phyloP scores from a whole-genome alignment of 2,888 invertebrate genomes.

The Acrocera orbiculus region DNA sequence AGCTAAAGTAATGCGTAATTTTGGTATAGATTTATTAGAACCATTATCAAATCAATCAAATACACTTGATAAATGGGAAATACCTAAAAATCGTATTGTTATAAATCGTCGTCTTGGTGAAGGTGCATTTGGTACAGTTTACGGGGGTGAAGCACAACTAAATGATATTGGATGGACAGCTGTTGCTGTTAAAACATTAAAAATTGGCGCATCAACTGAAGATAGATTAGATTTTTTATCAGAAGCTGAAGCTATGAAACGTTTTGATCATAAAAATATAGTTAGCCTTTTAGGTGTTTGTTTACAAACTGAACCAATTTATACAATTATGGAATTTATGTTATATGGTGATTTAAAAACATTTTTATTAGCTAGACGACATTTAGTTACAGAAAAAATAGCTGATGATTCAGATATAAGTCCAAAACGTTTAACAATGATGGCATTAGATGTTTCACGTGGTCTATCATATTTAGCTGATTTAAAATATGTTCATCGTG shows the following conservation, averaged over 20 bases:
- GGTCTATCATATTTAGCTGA: conserved; percentile 72
- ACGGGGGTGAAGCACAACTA: conserved; percentile 60
- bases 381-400: conserved; percentile 49
- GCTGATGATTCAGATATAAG: conserved; percentile 56
- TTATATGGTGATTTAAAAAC: conserved; percentile 83
- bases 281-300: conserved; percentile 72
- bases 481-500: conserved; percentile 75
- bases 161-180: conserved; percentile 57
- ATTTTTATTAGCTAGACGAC: conserved; percentile 66
- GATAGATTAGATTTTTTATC: conserved; percentile 81
- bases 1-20: conserved; percentile 48
- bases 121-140: conserved; percentile 85
- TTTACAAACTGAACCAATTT: conserved; percentile 70
- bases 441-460: conserved; percentile 76
- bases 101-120: conserved; percentile 72
- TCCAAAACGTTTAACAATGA: conserved; percentile 58
- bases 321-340: conserved; percentile 89
- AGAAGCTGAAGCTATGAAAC: conserved; percentile 88
- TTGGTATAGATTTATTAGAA: conserved; percentile 44
- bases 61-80: conserved; percentile 72
- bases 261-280: conserved; percentile 79
- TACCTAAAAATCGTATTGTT: conserved; percentile 66
- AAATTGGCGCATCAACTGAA: conserved; percentile 62
- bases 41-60: conserved; percentile 31
- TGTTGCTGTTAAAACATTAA: conserved; percentile 78